Conservation (phyloP, 92 coral and sea anemone genomes). For the Palythoa grandis region DNA sequence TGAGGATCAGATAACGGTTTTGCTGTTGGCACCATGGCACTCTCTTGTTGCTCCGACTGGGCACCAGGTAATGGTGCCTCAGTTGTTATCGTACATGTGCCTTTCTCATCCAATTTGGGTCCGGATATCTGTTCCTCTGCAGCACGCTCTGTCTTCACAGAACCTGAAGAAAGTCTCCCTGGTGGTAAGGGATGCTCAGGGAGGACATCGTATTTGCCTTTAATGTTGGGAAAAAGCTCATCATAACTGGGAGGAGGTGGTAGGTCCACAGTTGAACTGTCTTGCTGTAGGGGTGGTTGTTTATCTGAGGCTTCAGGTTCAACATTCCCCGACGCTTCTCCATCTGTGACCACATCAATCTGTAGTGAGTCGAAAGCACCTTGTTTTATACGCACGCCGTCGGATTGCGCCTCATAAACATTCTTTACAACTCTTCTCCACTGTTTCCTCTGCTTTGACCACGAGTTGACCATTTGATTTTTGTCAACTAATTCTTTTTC, state of each 20-base stretch:
- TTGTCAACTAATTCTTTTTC: constrained; percentile 72
- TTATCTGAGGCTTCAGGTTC: constrained; percentile 1
- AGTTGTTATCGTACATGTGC: background rate
- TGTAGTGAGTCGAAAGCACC: constrained; percentile 35
- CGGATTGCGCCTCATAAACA: constrained; percentile 86
- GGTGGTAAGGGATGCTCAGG: constrained; percentile 71
- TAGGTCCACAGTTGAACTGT: constrained; percentile 32
- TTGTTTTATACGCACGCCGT: constrained; percentile 54
- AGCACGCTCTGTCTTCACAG: background rate
- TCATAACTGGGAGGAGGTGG: constrained; percentile 85
- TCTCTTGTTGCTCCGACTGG: background rate
- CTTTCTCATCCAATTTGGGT: background rate
- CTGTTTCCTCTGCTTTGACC: constrained; percentile 76
- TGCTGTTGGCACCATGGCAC: background rate
- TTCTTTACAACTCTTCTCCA: constrained; percentile 89
- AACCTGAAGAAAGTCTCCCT: background rate
- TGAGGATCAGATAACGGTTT: background rate
- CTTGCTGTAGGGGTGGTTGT: background rate
- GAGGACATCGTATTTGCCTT: constrained; percentile 67
- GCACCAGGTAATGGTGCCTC: background rate
- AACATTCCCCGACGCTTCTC: background rate
- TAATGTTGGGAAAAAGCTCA: constrained; percentile 86
- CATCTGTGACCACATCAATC: constrained; percentile 1
- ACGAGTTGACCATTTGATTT: constrained; percentile 80
- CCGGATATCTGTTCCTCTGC: background rate